Evolutionary conservation across 2,797 vertebrate genomes (phyloP), one percentile per base, ranked within the genome.

Genomic region (Natrix natrix): DNA sequence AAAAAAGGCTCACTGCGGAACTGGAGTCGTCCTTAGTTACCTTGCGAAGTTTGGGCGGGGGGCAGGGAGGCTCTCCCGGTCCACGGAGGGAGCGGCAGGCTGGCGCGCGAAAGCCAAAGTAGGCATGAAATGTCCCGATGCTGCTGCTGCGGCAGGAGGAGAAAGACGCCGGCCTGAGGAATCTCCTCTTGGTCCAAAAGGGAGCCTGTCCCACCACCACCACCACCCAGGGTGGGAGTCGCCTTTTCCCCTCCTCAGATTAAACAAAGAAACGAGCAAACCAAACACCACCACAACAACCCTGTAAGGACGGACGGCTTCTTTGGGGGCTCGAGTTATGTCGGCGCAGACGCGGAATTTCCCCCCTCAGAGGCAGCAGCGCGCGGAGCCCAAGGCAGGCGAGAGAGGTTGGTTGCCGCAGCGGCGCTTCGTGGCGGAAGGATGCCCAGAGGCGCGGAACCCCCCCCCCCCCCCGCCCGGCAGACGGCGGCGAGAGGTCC

Each of bases 1-100:
- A 55, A 55, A 3, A 1, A 78, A 10, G 74, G 92, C 92, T 54
- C 92, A 91, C 92, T 74, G 92, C 3, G 28, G 86, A 14, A 24
- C 14, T 5, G 24, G 43, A 24, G 92, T 57, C 66, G 93, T 87
- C 92, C 96, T 96, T 14, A 32, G 57, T 90, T 74, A 97, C 96
- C 96, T 97, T 94, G n/a, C 24, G 93, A 92, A 17, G 92, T 96
- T 91, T 22, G 12, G 14, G 43, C 14, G 8, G 32, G 32, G 52
- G 37, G 12, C 26, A 5, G 24, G 24, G 54, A 43, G 11, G 32
- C 93, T 92, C 95, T 89, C 3, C 90, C 90, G 59, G 87, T 56
- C 95, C 91, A 55, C 78, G 14, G 94, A 57, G 69, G 28, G 93
- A 93, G 83, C 91, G 60, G 87, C 91, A 90, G 89, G 91, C 91